A percentile compares a stretch with the other conserved stretches of the same genome.
phyloP scores from a whole-genome alignment of 1,140 invertebrate species.

The Camponotus floridanus region DNA sequence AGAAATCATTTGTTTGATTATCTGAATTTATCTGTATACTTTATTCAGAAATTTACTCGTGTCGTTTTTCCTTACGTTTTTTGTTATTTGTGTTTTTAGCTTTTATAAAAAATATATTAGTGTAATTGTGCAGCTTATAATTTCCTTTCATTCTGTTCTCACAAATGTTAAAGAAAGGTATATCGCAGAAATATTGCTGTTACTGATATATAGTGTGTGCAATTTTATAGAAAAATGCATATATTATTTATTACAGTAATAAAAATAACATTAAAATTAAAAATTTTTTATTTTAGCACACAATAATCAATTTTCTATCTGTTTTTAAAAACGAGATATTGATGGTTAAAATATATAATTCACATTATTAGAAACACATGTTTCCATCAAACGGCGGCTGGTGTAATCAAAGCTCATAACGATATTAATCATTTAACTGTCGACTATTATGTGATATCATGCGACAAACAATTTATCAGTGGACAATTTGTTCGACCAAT shows the following conservation, averaged over 20 bases:
- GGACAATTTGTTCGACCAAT: constrained; percentile 22
- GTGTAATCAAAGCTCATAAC: constrained; percentile 31
- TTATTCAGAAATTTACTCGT: neutral
- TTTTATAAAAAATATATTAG: neutral
- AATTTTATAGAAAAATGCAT: too few species aligned
- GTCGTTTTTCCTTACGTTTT: neutral
- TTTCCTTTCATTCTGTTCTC: neutral
- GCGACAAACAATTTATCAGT: constrained; percentile 53
- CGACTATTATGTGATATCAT: constrained; percentile 38
- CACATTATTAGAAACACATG: neutral
- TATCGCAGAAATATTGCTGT: neutral
- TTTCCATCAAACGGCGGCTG: neutral
- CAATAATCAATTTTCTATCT: neutral
- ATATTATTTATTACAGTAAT: too few species aligned
- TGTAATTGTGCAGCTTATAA: neutral
- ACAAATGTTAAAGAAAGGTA: neutral
- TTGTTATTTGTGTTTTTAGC: neutral
- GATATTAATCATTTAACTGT: constrained; percentile 56
- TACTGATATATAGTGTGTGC: neutral
- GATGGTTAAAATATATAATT: constrained; percentile 39
- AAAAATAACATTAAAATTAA: neutral
- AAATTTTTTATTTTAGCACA: neutral
- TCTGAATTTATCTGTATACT: neutral
- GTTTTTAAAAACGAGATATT: neutral
- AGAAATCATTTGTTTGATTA: neutral